Conservation (phyloP, 2,888 invertebrate species). For the Callyntrura guangdongensis region DNA sequence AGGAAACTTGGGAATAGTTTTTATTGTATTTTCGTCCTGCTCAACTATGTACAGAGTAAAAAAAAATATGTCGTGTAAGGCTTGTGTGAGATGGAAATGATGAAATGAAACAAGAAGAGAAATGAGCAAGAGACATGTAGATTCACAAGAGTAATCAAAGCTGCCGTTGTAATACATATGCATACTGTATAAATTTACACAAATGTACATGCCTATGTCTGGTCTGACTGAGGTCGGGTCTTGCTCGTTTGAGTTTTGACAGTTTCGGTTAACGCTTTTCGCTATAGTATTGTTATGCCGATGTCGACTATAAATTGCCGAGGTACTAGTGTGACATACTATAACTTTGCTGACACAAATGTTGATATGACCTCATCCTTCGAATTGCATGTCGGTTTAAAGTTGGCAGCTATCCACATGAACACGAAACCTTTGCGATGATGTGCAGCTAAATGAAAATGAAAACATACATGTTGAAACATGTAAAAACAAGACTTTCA, state of each 20-base stretch:
- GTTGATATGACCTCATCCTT: conserved; percentile 3
- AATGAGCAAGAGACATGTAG: conserved; percentile 57
- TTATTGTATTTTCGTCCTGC: conserved; percentile 20
- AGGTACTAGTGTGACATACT: background rate
- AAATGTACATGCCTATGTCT: background rate
- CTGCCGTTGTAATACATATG: conserved; percentile 49
- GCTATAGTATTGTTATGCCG: conserved; percentile 6
- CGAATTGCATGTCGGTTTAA: background rate
- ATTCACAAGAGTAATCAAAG: conserved; percentile 74
- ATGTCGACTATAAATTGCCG: background rate
- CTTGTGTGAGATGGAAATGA: conserved; percentile 7
- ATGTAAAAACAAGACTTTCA: too few species aligned
- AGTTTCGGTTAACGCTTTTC: conserved; percentile 55
- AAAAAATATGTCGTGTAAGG: background rate
- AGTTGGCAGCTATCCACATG: background rate
- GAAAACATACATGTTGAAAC: background rate
- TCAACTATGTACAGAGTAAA: background rate
- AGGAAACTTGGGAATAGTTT: background rate
- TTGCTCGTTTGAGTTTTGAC: conserved; percentile 56
- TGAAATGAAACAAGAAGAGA: conserved; percentile 58
- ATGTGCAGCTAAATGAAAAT: background rate
- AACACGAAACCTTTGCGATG: background rate
- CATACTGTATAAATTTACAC: background rate
- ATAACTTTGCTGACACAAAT: background rate
- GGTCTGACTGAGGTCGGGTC: background rate